phyloP scores from a whole-genome alignment of 2,113 vertebrate species.

The Trematomus loennbergii region DNA sequence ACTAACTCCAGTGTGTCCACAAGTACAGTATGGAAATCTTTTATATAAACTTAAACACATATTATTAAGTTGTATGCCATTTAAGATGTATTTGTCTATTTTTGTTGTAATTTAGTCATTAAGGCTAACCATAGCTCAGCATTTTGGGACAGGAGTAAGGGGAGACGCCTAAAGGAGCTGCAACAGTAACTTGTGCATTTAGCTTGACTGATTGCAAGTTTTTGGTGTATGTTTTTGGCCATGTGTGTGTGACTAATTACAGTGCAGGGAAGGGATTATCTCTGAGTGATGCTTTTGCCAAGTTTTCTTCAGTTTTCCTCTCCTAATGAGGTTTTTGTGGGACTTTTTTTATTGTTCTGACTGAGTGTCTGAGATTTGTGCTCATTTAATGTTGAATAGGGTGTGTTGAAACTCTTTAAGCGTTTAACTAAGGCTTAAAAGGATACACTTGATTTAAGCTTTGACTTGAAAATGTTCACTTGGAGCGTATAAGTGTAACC shows the following conservation, averaged over 20 bases:
- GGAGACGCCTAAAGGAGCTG: constrained; percentile 44
- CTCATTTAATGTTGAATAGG: constrained; percentile 21
- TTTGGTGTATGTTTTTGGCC: constrained; percentile 30
- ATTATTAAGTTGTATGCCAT: constrained; percentile 51
- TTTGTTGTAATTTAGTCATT: constrained; percentile 50
- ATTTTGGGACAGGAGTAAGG: constrained; percentile 30
- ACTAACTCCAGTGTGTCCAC: constrained; percentile 33
- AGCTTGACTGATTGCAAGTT: constrained; percentile 11
- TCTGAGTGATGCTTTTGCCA: constrained; percentile 7
- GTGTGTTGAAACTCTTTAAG: constrained; percentile 6
- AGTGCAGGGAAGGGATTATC: constrained; percentile 25
- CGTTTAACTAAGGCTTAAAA: neutral
- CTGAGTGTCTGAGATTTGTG: neutral
- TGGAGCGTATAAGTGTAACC: constrained; percentile 29
- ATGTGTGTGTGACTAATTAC: constrained; percentile 42
- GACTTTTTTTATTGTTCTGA: constrained; percentile 22
- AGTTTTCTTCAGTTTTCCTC: constrained; percentile 7
- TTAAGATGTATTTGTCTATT: constrained; percentile 55
- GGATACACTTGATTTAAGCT: constrained; percentile 8
- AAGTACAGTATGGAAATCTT: constrained; percentile 44
- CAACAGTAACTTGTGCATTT: constrained; percentile 33
- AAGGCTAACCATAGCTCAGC: constrained; percentile 47
- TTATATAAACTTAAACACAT: constrained; percentile 68
- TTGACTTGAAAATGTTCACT: constrained; percentile 35
- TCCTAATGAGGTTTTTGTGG: constrained; percentile 16